These are phyloP conservation scores for Pterois miles DNA, from an alignment of 2,797 vertebrate species.

Conservation along the genomic window DNA sequence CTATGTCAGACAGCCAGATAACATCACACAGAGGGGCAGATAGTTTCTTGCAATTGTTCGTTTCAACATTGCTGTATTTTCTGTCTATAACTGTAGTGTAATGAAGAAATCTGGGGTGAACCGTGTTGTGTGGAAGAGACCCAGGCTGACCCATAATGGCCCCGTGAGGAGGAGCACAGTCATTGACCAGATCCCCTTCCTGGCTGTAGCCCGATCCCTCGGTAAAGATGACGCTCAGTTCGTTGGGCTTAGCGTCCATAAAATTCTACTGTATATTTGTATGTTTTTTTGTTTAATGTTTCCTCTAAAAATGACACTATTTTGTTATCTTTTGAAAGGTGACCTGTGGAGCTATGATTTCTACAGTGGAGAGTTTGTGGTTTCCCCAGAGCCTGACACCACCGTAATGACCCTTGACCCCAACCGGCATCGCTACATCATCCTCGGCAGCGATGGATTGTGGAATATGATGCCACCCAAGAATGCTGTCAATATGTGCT, in stretches of 20 bases:
- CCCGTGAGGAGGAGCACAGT: constrained; percentile 97
- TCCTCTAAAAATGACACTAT: neutral
- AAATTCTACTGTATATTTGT: fast-evolving
- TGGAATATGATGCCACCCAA: constrained; percentile 99
- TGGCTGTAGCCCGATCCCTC: constrained; percentile 96
- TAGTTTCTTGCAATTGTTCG: neutral
- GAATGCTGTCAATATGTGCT: constrained; percentile 95
- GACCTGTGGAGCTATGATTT: constrained; percentile 99
- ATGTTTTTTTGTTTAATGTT: neutral
- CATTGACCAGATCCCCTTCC: constrained; percentile 98
- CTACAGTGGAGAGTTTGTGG: constrained; percentile 98
- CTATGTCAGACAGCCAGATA: neutral
- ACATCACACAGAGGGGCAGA: neutral
- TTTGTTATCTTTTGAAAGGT: constrained; percentile 72
- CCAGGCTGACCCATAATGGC: constrained; percentile 93
- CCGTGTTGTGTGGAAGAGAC: constrained; percentile 98
- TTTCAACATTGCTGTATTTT: neutral
- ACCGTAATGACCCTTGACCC: constrained; percentile 95
- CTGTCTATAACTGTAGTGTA: constrained; percentile 81
- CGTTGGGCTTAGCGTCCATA: neutral
- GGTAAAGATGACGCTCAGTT: constrained; percentile 80
- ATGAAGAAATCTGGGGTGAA: constrained; percentile 99
- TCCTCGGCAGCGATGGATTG: constrained; percentile 96
- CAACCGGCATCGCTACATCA: constrained; percentile 92
- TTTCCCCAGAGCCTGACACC: constrained; percentile 97